Evolutionary conservation across 2,113 vertebrate species (phyloP), one percentile per base, ranked within the genome.

Genomic region (Callithrix jacchus): DNA sequence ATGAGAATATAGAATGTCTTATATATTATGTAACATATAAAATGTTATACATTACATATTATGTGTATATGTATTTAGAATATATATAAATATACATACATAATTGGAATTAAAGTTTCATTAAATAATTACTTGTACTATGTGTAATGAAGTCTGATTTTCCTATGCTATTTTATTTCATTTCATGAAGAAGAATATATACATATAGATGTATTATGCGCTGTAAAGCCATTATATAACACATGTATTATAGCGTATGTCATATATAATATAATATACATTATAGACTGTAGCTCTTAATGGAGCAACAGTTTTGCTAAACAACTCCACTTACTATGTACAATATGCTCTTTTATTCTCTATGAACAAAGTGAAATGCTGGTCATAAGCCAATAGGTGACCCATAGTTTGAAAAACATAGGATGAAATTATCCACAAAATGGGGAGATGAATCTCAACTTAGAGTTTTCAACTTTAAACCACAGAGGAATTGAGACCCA

Each of bases 131-230:
- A 93, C n/a, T 70, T 89, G 93, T 83, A 90, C 30, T 74, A 76
- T 84, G 74, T 90, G 71, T 56, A 77, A 49, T 37, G n/a, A 8
- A 77, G 45, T 82, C 66, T 92, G 79, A 90, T 91, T 83, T 90
- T 97, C 66, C 73, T 97, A 23, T 79, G 87, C 93, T 89, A 83
- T 82, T 95, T 92, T 94, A 91, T 93, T 93, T 25, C 81, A 87
- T 45, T 97, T 94, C 56, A 95, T 91, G 58, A 93, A 93, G 86
- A 71, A 95, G 93, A 94, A 66, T 21, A 93, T 45, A 95, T 52
- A 96, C n/a, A 88, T 47, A 68, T 80, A 84, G 76, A 64, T 76
- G 45, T 20, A 86, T 86, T 87, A 90, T 89, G 49, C 23, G 86
- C 37, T 68, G 45, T 54, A 96, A 88, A 86, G 13, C 40, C 32